Percentiles rank a stretch among this genome's conserved stretches.
These are phyloP conservation scores for Gryllus longicercus DNA, from an alignment of 2,888 invertebrate species.

Conservation along the genomic window DNA sequence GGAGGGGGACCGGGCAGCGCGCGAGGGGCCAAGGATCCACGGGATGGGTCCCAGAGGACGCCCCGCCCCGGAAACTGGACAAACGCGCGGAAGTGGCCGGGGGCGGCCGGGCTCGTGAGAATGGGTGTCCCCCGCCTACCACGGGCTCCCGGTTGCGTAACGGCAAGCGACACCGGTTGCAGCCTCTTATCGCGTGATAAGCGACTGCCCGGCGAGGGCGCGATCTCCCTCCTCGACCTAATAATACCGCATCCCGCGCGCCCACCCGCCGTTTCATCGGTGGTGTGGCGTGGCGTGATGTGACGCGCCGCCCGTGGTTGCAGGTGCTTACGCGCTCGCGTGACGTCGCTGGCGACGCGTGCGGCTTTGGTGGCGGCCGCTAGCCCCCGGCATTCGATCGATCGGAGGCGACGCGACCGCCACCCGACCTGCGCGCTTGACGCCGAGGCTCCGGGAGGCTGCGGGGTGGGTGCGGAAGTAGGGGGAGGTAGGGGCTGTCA, in stretches of 20 bases:
- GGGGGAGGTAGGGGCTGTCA: no score
- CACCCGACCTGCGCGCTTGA: no score
- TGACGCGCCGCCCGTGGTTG: no score
- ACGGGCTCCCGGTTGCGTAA: neutral
- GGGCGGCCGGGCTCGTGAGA: neutral
- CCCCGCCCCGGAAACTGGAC: conserved; percentile 21
- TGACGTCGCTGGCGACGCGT: neutral
- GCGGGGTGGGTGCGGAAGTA: no score
- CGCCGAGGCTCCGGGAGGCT: no score
- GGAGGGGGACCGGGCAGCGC: no score
- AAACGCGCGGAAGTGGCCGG: conserved; percentile 25
- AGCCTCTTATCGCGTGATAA: neutral
- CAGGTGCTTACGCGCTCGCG: neutral
- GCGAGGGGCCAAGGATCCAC: neutral
- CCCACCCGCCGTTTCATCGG: neutral
- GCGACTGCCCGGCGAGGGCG: no score
- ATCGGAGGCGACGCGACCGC: no score
- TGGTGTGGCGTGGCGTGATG: neutral
- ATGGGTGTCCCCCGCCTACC: neutral
- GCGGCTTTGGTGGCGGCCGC: no score
- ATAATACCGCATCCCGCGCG: neutral
- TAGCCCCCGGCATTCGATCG: no score
- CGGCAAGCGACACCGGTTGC: neutral
- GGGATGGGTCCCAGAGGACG: neutral
- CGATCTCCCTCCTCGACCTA: neutral